phyloP scores from a whole-genome alignment of 2,113 vertebrate genomes.

The Chrysemys picta region DNA sequence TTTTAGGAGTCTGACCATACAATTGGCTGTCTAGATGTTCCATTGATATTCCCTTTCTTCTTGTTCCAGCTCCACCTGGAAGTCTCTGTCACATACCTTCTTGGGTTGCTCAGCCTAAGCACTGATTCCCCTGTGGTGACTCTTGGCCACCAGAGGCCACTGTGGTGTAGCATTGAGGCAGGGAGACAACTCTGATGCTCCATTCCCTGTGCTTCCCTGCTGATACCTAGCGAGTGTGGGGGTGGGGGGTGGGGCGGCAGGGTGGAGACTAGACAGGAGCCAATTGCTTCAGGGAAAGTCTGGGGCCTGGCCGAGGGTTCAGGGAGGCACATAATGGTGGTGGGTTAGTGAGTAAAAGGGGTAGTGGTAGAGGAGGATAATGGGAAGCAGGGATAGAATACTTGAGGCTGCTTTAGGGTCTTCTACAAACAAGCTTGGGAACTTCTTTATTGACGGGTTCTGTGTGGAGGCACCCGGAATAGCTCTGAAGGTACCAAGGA shows the following conservation, averaged over 20 bases:
- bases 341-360: not conserved
- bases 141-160: not conserved
- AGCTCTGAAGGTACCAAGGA: accelerated
- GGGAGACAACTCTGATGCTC: not conserved
- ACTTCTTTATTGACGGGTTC: not conserved
- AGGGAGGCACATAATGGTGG: not conserved
- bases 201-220: not conserved
- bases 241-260: constrained; percentile 20
- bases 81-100: accelerated
- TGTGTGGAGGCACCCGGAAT: accelerated
- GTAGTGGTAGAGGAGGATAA: constrained; percentile 19
- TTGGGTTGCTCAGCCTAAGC: not conserved
- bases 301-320: not conserved
- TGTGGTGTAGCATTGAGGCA: not conserved
- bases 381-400: not conserved
- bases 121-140: not conserved
- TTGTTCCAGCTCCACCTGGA: not conserved
- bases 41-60: not conserved
- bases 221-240: constrained; percentile 18
- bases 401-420: not conserved
- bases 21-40: not conserved
- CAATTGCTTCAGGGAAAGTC: constrained; percentile 29
- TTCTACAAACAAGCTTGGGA: not conserved
- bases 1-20: not conserved
- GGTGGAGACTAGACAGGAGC: constrained; percentile 18